Conservation (phyloP, 1,140 invertebrate genomes). For the Diachasmimorpha longicaudata region DNA sequence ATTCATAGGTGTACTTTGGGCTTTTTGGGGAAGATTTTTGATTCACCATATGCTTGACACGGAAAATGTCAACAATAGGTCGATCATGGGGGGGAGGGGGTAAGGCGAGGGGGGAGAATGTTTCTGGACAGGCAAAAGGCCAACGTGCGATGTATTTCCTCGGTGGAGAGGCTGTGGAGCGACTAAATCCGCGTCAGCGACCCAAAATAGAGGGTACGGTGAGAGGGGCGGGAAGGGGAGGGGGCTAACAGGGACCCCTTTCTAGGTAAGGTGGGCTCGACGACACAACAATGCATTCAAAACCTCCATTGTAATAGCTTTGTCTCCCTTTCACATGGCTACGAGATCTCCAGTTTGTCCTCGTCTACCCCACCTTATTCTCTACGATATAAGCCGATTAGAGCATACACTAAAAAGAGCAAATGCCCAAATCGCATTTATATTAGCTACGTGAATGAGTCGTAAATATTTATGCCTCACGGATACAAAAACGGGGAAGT, state of each 20-base stretch:
- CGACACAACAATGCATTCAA: constrained; percentile 8
- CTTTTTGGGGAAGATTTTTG: not conserved
- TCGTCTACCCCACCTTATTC: not conserved
- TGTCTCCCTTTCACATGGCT: not conserved
- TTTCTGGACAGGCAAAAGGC: constrained; percentile 12
- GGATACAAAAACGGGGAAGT: constrained; percentile 38
- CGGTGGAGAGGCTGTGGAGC: constrained; percentile 47
- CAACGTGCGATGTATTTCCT: constrained; percentile 41
- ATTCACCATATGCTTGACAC: not conserved
- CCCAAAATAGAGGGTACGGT: constrained; percentile 27
- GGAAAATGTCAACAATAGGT: not conserved
- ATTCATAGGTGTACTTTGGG: not conserved
- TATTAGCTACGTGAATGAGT: constrained; percentile 63
- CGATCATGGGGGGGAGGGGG: too few relatives aligned
- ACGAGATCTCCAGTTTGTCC: not conserved
- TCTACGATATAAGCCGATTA: constrained; percentile 52
- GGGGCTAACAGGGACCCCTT: constrained; percentile 11
- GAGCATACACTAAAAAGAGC: constrained; percentile 59
- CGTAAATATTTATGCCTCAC: constrained; percentile 61
- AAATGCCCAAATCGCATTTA: constrained; percentile 64
- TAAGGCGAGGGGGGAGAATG: not conserved
- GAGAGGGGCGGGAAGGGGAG: not conserved
- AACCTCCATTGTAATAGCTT: not conserved
- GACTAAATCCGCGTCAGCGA: constrained; percentile 51
- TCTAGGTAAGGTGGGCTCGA: constrained; percentile 5